phyloP scores from a whole-genome alignment of 2,888 invertebrate genomes.

The Hermaeophaga mercurialis region DNA sequence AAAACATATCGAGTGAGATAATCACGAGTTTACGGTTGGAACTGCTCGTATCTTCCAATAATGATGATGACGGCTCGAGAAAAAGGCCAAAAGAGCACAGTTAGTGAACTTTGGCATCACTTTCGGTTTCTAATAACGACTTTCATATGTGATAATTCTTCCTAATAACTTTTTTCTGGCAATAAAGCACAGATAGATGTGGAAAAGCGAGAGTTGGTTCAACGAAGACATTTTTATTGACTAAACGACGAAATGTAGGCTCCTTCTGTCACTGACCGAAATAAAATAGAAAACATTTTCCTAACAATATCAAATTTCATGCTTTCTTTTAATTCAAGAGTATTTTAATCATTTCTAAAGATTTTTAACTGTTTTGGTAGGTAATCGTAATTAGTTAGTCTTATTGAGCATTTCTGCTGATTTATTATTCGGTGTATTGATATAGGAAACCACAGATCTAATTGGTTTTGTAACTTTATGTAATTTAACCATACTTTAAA shows the following conservation, averaged over 20 bases:
- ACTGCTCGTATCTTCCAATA: constrained; percentile 49
- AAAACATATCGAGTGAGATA: constrained; percentile 48
- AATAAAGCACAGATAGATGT: constrained; percentile 23
- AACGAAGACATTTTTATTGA: neutral
- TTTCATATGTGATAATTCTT: constrained; percentile 31
- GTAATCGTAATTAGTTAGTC: too few species aligned
- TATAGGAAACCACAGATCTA: too few species aligned
- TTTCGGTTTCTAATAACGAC: constrained; percentile 29
- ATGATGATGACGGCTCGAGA: constrained; percentile 47
- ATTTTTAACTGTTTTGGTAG: too few species aligned
- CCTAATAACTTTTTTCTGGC: constrained; percentile 25
- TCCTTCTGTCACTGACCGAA: too few species aligned
- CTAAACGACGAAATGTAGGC: neutral
- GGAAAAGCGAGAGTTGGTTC: constrained; percentile 7
- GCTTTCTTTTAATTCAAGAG: too few species aligned
- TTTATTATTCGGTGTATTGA: too few species aligned
- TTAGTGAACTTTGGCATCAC: constrained; percentile 33
- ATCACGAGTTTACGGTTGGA: constrained; percentile 52
- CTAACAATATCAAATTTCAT: too few species aligned
- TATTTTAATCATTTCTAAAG: too few species aligned
- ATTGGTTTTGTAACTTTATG: too few species aligned
- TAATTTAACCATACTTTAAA: too few species aligned
- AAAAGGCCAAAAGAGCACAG: constrained; percentile 24
- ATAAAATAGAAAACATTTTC: too few species aligned
- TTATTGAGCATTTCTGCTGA: too few species aligned